Base-by-base conservation (phyloP, 2,113 vertebrate genomes). In the Notechis scutatus region DNA sequence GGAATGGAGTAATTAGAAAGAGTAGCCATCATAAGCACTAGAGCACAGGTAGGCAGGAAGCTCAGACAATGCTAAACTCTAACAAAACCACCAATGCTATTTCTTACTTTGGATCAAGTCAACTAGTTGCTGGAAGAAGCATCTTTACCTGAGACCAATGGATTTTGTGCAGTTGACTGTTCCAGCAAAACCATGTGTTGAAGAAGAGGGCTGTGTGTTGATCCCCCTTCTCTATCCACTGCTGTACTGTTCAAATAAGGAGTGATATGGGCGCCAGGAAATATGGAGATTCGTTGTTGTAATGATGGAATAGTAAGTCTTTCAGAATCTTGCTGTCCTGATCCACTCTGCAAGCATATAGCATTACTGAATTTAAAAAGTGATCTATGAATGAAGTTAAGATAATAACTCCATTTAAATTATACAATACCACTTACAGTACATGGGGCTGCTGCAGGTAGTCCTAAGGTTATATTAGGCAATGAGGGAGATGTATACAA, bases 381-480 rank as follows among this genome's bases (percentile, higher is more conserved):
- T 42, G 0, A 2, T 34, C 34, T 10, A 56, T 9, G 55, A 55
- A 29, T 5, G 34, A 10, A 45, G n/a, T 3, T 0, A 0, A 0
- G 0, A 8, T 6, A 1, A 34, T 11, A 1, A 0, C 8, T 2
- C 0, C 1, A 0, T 20, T 3, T 10, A 5, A 20, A 2, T 56
- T 81, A 85, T 55, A 34, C 0, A 0, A 0, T 1, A 1, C 55
- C 50, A 98, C 99, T 99, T 95, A 99, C 99, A 0, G 97, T 98
- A 3, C 99, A 97, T n/a, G 98, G 98, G 85, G 98, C 98, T 0
- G 98, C 98, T 85, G 99, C 99, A 20, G 99, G 99, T 87, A 99
- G 98, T n/a, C 99, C 99, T 93, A 99, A 96, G 0, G 99, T 99
- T 97, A 99, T 99, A 97, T 99, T 99, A 97, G 99, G 99, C 96